A percentile compares a stretch with the other conserved stretches of the same genome.
Conservation (phyloP, 2,797 vertebrate genomes). For the Molossus alvarezi region DNA sequence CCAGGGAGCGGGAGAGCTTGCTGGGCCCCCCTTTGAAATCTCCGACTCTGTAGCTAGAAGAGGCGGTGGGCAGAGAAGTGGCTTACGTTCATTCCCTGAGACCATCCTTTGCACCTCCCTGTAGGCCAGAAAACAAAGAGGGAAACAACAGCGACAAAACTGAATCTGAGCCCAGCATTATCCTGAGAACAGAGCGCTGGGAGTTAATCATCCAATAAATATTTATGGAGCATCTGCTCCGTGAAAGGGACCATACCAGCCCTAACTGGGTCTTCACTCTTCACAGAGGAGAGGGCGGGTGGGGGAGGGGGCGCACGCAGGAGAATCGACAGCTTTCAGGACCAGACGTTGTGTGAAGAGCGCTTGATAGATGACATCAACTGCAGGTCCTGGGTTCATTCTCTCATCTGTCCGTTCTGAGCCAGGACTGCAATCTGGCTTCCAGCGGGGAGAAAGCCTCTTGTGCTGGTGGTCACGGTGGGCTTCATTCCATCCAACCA, state of each 20-base stretch:
- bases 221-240: neutral
- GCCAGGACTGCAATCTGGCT: neutral
- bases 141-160: neutral
- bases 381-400: neutral
- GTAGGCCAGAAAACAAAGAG: neutral
- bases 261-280: slow-evolving; percentile 1
- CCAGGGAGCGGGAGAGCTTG: neutral
- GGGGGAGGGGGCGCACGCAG: neutral
- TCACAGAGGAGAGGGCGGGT: neutral
- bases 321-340: neutral
- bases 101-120: neutral
- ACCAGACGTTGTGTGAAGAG: neutral
- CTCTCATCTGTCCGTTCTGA: neutral
- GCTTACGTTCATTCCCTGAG: neutral
- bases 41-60: neutral
- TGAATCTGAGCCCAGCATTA: neutral
- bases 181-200: neutral
- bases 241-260: slow-evolving; percentile 1
- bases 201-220: slow-evolving; percentile 42
- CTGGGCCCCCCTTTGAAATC: neutral
- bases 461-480: neutral
- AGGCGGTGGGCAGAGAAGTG: neutral
- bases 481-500: neutral
- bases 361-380: neutral
- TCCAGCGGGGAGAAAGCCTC: neutral